These are phyloP conservation scores for Symphodus melops DNA, from an alignment of 2,113 vertebrate genomes.

Conservation along the genomic window DNA sequence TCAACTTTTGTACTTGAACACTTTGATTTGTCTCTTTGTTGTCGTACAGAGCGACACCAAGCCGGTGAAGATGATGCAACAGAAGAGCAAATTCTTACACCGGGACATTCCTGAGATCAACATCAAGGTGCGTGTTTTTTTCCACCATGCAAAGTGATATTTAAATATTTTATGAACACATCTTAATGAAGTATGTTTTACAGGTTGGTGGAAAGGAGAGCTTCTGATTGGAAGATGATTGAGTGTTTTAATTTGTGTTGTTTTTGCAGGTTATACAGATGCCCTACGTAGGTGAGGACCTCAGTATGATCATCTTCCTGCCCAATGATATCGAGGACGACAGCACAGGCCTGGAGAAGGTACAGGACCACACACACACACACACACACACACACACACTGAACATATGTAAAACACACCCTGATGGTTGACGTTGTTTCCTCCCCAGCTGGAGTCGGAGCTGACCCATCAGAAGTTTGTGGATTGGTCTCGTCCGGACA, in stretches of 20 bases:
- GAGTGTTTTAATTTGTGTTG: no score
- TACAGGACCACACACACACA: conserved; percentile 45
- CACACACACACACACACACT: neutral
- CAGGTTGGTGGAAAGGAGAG: no score
- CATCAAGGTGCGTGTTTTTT: conserved; percentile 60
- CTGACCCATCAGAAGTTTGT: conserved; percentile 81
- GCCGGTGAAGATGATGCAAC: conserved; percentile 90
- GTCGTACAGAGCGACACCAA: conserved; percentile 85
- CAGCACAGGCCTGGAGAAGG: conserved; percentile 89
- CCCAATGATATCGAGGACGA: conserved; percentile 87
- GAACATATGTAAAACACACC: neutral
- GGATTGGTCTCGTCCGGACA: conserved; percentile 77
- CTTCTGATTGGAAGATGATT: no score
- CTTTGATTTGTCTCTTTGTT: neutral
- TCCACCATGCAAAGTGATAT: no score
- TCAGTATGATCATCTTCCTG: conserved; percentile 92
- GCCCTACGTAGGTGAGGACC: conserved; percentile 87
- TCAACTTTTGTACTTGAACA: no score
- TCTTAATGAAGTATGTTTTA: no score
- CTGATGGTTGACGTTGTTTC: neutral
- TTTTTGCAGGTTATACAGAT: conserved; percentile 85
- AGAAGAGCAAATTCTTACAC: conserved; percentile 83
- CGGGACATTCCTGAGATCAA: conserved; percentile 81
- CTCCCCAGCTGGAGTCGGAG: conserved; percentile 79
- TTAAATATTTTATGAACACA: no score